These are phyloP conservation scores for Ptilorrhoa leucosticta DNA, from an alignment of 2,113 vertebrate species.

Conservation along the genomic window DNA sequence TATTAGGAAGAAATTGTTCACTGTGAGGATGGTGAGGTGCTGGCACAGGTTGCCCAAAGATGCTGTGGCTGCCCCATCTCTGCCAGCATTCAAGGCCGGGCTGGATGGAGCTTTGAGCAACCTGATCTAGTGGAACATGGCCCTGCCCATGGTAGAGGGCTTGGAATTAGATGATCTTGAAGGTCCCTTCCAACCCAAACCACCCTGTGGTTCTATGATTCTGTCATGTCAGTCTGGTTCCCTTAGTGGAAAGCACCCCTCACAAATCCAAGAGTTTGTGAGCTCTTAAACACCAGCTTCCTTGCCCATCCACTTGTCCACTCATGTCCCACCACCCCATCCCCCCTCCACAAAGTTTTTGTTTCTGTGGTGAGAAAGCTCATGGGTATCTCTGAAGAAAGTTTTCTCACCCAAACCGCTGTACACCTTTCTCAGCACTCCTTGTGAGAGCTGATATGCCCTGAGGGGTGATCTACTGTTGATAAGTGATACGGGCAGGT, in stretches of 20 bases:
- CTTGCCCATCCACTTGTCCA: background rate
- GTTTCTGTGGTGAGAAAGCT: background rate
- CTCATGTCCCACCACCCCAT: background rate
- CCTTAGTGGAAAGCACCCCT: background rate
- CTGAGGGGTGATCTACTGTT: background rate
- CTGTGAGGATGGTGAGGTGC: background rate
- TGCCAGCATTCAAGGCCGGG: background rate
- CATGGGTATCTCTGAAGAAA: background rate
- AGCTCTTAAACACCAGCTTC: background rate
- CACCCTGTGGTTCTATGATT: background rate
- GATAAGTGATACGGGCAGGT: background rate
- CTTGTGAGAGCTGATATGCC: background rate
- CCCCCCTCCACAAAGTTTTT: background rate
- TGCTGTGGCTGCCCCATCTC: background rate
- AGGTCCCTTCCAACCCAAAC: background rate
- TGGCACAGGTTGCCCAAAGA: background rate
- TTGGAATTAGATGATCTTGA: background rate
- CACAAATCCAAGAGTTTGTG: background rate
- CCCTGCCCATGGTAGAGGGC: background rate
- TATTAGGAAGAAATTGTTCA: background rate
- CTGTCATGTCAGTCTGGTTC: background rate
- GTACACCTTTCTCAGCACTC: background rate
- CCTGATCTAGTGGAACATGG: rapidly evolving
- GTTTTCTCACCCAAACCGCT: background rate
- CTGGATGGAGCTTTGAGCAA: background rate